Evolutionary conservation across 2,113 vertebrate genomes (phyloP).

Genomic region (Ceratotherium simum): DNA sequence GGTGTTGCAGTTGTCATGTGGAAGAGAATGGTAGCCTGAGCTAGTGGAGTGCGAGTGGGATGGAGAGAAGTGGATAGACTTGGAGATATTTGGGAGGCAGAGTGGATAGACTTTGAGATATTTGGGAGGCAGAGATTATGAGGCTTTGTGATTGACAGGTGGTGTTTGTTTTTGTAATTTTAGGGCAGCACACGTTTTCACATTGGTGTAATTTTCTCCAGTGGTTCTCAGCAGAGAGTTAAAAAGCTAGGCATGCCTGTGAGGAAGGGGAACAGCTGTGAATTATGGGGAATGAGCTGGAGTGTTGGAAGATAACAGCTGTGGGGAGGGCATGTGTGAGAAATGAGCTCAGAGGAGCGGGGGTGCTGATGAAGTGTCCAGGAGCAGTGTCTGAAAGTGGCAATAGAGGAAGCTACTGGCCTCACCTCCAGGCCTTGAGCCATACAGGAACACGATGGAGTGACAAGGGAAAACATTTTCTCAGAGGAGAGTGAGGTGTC

Average conservation of each 20-base stretch:
- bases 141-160: not conserved
- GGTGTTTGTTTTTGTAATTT: not conserved
- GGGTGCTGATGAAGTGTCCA: not conserved
- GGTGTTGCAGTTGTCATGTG: too few species aligned
- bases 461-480: too few species aligned
- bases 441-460: not conserved
- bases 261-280: not conserved
- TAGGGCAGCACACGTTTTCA: not conserved
- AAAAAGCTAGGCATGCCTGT: not conserved
- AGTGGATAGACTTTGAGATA: rapidly evolving
- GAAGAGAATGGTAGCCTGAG: not conserved
- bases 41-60: not conserved
- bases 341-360: not conserved
- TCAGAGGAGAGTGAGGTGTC: not conserved
- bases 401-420: not conserved
- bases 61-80: not conserved
- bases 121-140: not conserved
- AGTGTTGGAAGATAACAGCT: not conserved
- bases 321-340: not conserved
- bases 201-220: not conserved
- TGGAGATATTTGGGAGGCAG: not conserved
- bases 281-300: not conserved
- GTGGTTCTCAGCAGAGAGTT: not conserved
- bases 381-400: not conserved
- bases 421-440: not conserved